Evolutionary conservation across 2,113 vertebrate species (phyloP).

Genomic region (Grus americana): DNA sequence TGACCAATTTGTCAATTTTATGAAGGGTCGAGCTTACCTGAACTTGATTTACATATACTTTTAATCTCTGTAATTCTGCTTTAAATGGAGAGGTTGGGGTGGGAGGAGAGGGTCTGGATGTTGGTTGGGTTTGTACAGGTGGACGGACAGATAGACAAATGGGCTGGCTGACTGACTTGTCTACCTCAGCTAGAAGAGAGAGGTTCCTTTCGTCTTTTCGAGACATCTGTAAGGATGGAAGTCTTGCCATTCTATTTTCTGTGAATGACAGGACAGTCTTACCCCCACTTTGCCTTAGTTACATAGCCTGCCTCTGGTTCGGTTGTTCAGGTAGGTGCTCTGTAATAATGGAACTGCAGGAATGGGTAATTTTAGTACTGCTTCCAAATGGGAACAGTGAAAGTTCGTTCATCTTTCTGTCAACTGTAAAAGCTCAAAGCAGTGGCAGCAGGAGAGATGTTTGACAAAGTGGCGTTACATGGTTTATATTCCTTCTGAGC

Average conservation of each 20-base stretch:
- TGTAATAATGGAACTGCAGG: neutral
- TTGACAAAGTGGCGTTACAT: neutral
- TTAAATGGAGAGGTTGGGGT: neutral
- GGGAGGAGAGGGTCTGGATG: accelerated
- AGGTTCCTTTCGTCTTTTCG: neutral
- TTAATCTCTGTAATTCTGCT: neutral
- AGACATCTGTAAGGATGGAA: neutral
- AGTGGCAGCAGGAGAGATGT: neutral
- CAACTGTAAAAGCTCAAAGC: neutral
- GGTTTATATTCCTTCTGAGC: neutral
- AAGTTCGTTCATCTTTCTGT: neutral
- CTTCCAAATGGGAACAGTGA: neutral
- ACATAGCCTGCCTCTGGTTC: neutral
- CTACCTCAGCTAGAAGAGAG: neutral
- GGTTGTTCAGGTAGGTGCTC: neutral
- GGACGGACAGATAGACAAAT: neutral
- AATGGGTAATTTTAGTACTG: neutral
- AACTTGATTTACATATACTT: neutral
- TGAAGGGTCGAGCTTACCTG: neutral
- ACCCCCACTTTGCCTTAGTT: neutral
- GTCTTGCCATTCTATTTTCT: neutral
- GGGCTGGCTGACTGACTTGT: neutral
- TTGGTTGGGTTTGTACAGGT: neutral
- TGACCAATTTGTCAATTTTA: neutral
- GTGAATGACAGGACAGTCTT: neutral